Conservation (phyloP, 1,140 invertebrate genomes). For the Melanaphis sacchari region DNA sequence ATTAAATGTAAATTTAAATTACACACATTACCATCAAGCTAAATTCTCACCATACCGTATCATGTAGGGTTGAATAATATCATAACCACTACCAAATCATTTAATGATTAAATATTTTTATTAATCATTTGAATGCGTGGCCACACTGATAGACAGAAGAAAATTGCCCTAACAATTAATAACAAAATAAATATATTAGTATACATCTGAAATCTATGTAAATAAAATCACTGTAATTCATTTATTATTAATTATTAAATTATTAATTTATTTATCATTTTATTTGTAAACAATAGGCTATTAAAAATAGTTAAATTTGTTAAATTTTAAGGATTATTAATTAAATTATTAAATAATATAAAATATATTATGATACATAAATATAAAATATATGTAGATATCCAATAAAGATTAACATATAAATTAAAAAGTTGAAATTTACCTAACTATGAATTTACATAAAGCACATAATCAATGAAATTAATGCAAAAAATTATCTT, state of each 20-base stretch:
- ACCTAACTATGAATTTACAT: background rate
- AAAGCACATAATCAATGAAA: background rate
- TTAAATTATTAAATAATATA: no score
- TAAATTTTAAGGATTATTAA: no score
- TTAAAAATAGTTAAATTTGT: background rate
- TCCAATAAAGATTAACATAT: background rate
- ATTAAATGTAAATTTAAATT: no score
- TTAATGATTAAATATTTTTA: background rate
- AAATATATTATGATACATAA: no score
- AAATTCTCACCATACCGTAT: no score
- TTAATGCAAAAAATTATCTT: background rate
- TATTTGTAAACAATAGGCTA: slow-evolving; percentile 15
- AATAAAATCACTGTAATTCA: background rate
- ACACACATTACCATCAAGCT: no score
- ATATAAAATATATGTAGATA: background rate
- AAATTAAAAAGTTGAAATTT: background rate
- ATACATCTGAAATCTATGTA: no score
- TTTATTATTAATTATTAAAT: background rate
- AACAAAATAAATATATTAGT: background rate
- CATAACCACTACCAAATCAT: background rate
- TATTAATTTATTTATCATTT: background rate
- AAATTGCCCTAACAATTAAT: background rate
- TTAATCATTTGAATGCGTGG: background rate
- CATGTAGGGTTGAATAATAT: no score
- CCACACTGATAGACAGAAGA: background rate